Base-by-base conservation (phyloP, 2,113 vertebrate species). In the Thryonomys swinderianus region DNA sequence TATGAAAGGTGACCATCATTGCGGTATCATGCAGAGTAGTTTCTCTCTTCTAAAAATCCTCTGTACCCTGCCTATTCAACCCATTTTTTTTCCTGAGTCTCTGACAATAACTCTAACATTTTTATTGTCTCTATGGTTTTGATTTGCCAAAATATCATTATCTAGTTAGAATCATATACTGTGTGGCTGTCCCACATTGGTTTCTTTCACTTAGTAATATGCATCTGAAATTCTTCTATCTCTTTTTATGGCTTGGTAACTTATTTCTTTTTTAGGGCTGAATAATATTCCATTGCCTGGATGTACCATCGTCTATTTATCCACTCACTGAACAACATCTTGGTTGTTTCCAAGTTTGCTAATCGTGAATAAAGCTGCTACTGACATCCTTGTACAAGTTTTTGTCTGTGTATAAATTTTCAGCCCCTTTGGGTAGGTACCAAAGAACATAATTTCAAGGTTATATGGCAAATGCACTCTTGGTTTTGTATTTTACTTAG, bases 11-110 rank as follows among this genome's bases (percentile, higher is more conserved):
- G 7, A 11, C 34, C 37, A 6, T 40, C 32, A 18, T 18, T 34
- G 5, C 0, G 3, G 32, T 17, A 30, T 9, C 27, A 8, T 7
- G 32, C 13, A 25, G 32, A 69, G 4, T 2, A 17, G 17, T 5
- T 25, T 34, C 62, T 48, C 30, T 64, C 13, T 32, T 48, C 73
- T 76, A 48, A 30, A 71, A 76, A 30, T 32, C 74, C 37, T 80
- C 76, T 69, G n/a, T 13, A 10, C 23, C 53, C 23, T 2, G 13
- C 53, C n/a, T 13, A 3, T 34, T n/a, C 42, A 53, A n/a, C 1
- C 40, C 55, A 9, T 55, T 25, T 55, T 27, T 51, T 30, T 6
- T 13, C 37, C n/a, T 1, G 6, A 51, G 42, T 37, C 34, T 2
- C 34, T 17, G 53, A 2, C 11, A 32, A 30, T 17, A 4, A 18